These are phyloP conservation scores for Acanthis flammea DNA, from an alignment of 2,797 vertebrate species.

Conservation along the genomic window DNA sequence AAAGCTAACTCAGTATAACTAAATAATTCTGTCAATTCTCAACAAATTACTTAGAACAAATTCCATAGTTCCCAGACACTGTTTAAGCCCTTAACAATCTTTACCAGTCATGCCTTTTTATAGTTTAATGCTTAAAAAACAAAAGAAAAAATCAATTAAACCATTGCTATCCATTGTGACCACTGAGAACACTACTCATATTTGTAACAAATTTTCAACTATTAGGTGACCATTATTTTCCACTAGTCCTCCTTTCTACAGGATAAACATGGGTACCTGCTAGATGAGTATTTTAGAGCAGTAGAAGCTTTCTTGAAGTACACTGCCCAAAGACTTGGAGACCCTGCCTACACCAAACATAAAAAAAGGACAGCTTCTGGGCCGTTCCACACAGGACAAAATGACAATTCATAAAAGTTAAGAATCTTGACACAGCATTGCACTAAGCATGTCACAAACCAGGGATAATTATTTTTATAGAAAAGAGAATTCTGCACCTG, in stretches of 20 bases:
- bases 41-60: not conserved
- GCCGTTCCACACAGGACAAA: not conserved
- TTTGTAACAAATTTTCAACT: not conserved
- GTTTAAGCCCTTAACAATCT: not conserved
- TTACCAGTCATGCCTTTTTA: not conserved
- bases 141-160: not conserved
- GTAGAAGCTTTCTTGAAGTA: not conserved
- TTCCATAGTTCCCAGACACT: not conserved
- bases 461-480: not conserved
- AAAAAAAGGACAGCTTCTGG: not conserved
- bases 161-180: not conserved
- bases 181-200: not conserved
- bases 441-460: not conserved
- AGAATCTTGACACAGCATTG: not conserved
- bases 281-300: not conserved
- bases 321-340: not conserved
- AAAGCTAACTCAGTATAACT: not conserved
- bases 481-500: not conserved
- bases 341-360: not conserved
- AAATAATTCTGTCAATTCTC: not conserved
- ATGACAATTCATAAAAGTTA: not conserved
- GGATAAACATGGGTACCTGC: not conserved
- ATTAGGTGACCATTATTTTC: fast-evolving
- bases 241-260: not conserved
- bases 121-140: not conserved